A percentile compares a stretch with the other conserved stretches of the same genome.
Evolutionary conservation across 2,113 vertebrate species (phyloP).

Genomic region (Strix aluco): DNA sequence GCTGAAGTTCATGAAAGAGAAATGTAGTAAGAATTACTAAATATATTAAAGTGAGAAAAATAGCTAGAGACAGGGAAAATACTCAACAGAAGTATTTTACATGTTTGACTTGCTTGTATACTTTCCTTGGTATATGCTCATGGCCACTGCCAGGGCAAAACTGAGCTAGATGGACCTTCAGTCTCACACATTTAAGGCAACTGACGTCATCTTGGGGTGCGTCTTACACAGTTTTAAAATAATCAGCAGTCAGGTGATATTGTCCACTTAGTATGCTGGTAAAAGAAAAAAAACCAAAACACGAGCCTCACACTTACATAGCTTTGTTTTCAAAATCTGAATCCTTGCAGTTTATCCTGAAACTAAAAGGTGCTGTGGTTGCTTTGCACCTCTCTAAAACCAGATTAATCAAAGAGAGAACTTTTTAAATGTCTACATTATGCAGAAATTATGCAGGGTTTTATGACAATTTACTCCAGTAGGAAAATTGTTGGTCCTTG

Average conservation of each 20-base stretch:
- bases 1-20: background rate
- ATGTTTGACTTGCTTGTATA: background rate
- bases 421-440: background rate
- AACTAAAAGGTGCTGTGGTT: background rate
- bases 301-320: background rate
- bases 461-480: background rate
- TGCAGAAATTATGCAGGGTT: background rate
- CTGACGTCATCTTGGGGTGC: background rate
- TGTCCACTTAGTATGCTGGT: background rate
- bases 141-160: background rate
- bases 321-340: background rate
- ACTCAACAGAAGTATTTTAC: background rate
- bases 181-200: background rate
- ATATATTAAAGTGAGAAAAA: background rate
- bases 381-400: background rate
- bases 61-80: background rate
- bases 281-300: background rate
- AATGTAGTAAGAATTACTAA: background rate
- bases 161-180: background rate
- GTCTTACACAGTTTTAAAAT: background rate
- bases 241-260: background rate
- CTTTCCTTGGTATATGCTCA: background rate
- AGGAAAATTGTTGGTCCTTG: background rate
- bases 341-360: background rate
- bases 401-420: background rate